Percentiles rank a stretch among this genome's conserved stretches.
These are phyloP conservation scores for Hyperoodon ampullatus DNA, from an alignment of 2,113 vertebrate genomes.

Conservation along the genomic window DNA sequence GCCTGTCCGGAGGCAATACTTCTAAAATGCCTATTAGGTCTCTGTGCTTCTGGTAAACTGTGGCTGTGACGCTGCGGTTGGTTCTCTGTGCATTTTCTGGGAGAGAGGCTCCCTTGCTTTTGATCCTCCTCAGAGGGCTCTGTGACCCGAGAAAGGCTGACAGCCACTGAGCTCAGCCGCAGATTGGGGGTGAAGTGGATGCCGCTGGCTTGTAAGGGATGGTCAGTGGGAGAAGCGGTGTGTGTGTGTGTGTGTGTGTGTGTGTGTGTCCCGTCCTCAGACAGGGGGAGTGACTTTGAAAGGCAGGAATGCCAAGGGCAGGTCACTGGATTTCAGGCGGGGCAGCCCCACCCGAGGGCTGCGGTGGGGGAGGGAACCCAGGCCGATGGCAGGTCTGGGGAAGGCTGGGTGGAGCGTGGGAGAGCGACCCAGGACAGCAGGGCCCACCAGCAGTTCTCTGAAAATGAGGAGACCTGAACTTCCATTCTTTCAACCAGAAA, in stretches of 20 bases:
- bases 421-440: not conserved
- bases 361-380: not conserved
- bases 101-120: not conserved
- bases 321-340: not conserved
- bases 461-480: not conserved
- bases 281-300: not conserved
- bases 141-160: not conserved
- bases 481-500: not conserved
- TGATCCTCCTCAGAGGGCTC: not conserved
- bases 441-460: not conserved
- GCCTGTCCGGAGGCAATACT: not conserved
- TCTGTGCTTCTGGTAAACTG: fast-evolving
- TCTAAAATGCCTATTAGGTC: not conserved
- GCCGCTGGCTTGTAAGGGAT: not conserved
- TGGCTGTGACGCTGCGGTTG: not conserved
- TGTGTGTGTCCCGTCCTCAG: not conserved
- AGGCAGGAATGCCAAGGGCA: not conserved
- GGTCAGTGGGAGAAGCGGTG: not conserved
- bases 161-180: not conserved
- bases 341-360: not conserved
- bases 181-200: not conserved
- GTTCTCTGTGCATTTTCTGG: not conserved
- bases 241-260: not conserved
- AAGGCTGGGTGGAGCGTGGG: too few species aligned
- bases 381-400: not conserved